Base-by-base conservation (phyloP, 2,888 invertebrate species). In the Cyrtodaria siliqua region DNA sequence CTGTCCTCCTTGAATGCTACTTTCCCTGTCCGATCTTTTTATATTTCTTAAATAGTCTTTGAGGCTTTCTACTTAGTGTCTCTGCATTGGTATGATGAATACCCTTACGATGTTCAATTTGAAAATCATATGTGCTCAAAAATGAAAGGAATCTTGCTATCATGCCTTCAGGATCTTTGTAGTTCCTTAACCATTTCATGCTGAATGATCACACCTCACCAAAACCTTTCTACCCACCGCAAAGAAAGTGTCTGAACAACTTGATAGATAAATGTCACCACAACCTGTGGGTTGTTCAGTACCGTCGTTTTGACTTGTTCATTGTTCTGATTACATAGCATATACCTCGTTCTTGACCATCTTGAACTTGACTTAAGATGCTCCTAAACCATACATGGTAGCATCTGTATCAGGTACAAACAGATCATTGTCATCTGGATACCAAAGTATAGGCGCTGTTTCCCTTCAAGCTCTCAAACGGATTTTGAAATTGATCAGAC, bases 101-200 rank as follows among this genome's bases (percentile, higher is more conserved):
- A 33, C 33, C 33, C 12, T 33, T 33, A 33, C 33, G 33, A 33
- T 33, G 33, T 33, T 33, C 33, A 12, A 57, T 57, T 12, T 27
- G 2, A 16, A 38, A 57, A 38, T 57, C 57, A 57, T n/a, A 57
- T 20, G n/a, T 18, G 20, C 44, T n/a, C 6, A 57, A 9, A 38
- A 57, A n/a, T 16, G 33, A 33, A 12, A 57, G 18, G 38, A 6
- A 44, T 16, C 44, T 33, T 20, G 9, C 29, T 12, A 56, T n/a
- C 71, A 77, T 71, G 33, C 69, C 69, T 16, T 70, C 70, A 14
- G 69, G 70, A n/a, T 69, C 50, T 47, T 76, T 76, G 42, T 70
- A 76, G 47, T 76, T 67, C 23, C 50, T 66, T 2, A 76, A 29
- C 62, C 66, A 70, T 16, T 49, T 20, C 3, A 84, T 2, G 85